Base-by-base conservation (phyloP, 2,797 vertebrate species). In the Chiroxiphia lanceolata region DNA sequence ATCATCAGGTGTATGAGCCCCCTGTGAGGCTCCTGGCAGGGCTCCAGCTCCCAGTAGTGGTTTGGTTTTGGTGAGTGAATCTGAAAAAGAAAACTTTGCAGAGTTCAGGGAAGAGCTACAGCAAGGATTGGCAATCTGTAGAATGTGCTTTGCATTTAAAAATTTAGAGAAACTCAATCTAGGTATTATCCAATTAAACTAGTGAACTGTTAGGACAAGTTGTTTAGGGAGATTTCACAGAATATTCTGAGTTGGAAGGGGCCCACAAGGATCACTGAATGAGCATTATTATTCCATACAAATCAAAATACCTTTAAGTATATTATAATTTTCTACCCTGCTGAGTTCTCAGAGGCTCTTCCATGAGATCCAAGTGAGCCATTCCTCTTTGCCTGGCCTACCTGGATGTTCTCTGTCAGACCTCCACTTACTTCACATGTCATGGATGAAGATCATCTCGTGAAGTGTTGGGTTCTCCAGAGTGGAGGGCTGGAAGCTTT, bases 381-480 rank as follows among this genome's bases (percentile, higher is more conserved):
- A 0, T 13, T 51, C 19, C 40, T 63, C 64, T 36, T n/a, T 57
- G 50, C 61, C 70, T 44, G 61, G 20, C n/a, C 86, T 42, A 64
- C 60, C 51, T 44, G 53, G 34, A 3, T 25, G 8, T 8, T 11
- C 47, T n/a, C 27, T 65, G 40, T 48, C 60, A 38, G 63, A 47
- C 2, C 42, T 76, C 19, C 56, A 3, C 57, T 57, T 56, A 7
- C 27, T 61, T 40, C 51, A 15, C 0, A 0, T 26, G 8, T 27
- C 0, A 0, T 6, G 27, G 84, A 42, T 3, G 11, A 34, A 54
- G 61, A 11, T 23, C n/a, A 10, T 59, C 61, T 14, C 1, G 0
- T 16, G 1, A 15, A 60, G 79, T 18, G 60, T 15, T 84, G 72
- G 34, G 21, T n/a, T 79, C 61, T 64, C 40, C 16, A 38, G n/a